These are phyloP conservation scores for Biston stratarius DNA, from an alignment of 2,888 invertebrate genomes.

Conservation along the genomic window DNA sequence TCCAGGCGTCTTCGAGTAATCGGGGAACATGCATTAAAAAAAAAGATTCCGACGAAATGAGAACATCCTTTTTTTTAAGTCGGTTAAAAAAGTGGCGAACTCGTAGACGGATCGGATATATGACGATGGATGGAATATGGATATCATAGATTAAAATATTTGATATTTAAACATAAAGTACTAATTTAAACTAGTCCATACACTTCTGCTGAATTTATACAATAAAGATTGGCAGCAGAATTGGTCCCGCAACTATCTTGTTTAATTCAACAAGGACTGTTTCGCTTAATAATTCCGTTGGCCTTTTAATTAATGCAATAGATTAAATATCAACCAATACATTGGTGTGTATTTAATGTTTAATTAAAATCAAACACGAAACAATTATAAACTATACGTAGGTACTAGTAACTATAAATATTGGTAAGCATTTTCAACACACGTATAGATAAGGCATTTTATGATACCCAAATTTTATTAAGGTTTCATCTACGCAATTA, in stretches of 20 bases:
- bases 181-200: background rate
- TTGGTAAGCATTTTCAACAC: background rate
- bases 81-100: too few relatives aligned
- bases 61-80: too few relatives aligned
- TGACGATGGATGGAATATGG: too few relatives aligned
- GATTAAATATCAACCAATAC: constrained; percentile 46
- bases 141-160: too few relatives aligned
- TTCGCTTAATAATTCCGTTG: constrained; percentile 68
- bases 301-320: constrained; percentile 71
- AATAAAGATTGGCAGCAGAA: constrained; percentile 35
- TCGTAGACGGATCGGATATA: too few relatives aligned
- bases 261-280: constrained; percentile 66
- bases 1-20: too few relatives aligned
- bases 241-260: constrained; percentile 71
- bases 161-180: too few relatives aligned
- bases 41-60: too few relatives aligned
- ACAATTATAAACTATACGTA: constrained; percentile 15
- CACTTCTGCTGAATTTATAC: background rate
- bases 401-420: background rate
- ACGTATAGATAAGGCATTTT: too few relatives aligned
- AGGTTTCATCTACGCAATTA: background rate
- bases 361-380: constrained; percentile 38
- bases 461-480: background rate
- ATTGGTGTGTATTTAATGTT: constrained; percentile 40
- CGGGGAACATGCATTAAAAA: too few relatives aligned